A percentile compares a stretch with the other conserved stretches of the same genome.
phyloP scores from a whole-genome alignment of 2,113 vertebrate genomes.

The Esox niger region DNA sequence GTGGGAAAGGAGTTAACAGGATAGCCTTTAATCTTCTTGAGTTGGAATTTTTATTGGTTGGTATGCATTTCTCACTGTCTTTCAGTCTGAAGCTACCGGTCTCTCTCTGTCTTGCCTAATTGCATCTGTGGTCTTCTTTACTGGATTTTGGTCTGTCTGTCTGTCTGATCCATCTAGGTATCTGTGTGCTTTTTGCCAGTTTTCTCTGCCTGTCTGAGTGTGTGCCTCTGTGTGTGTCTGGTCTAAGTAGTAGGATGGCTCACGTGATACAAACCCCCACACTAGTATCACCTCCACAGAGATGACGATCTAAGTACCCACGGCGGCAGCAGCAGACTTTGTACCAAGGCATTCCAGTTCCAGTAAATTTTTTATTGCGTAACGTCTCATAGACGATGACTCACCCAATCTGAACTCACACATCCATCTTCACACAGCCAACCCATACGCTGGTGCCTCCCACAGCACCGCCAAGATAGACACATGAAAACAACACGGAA shows the following conservation, averaged over 20 bases:
- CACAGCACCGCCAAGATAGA: neutral
- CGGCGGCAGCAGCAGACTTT: conserved; percentile 16
- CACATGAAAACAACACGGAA: neutral
- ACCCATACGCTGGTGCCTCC: neutral
- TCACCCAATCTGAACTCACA: conserved; percentile 25
- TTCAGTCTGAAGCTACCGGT: too few relatives aligned
- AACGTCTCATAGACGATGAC: conserved; percentile 5
- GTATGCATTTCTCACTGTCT: too few relatives aligned
- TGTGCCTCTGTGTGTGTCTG: neutral
- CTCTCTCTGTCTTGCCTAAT: too few relatives aligned
- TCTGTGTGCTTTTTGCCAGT: neutral
- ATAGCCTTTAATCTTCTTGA: too few relatives aligned
- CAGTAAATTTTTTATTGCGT: conserved; percentile 31
- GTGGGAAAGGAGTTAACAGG: too few relatives aligned
- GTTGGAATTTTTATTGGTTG: too few relatives aligned
- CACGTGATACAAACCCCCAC: neutral
- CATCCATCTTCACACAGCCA: conserved; percentile 1
- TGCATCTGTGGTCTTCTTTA: too few relatives aligned
- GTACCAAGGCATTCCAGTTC: conserved; percentile 15
- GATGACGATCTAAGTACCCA: neutral
- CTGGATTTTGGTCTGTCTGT: too few relatives aligned
- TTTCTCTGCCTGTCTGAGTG: neutral
- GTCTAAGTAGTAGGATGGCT: neutral
- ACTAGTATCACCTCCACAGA: neutral
- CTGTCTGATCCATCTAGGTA: too few relatives aligned